phyloP scores from a whole-genome alignment of 1,140 invertebrate species.

The Theocolax elegans region DNA sequence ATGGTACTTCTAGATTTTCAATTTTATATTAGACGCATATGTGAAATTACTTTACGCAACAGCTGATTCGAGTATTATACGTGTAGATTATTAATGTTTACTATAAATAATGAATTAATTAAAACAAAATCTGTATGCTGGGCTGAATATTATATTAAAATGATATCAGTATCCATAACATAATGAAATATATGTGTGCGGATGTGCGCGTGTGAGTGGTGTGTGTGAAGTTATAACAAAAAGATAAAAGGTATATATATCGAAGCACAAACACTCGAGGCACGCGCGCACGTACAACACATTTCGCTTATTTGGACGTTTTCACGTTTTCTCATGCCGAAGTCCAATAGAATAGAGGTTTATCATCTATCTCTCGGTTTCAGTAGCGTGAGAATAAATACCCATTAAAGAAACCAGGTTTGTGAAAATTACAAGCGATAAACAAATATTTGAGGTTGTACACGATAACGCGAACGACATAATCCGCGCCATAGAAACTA shows the following conservation, averaged over 20 bases:
- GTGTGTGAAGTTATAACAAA: too few species aligned
- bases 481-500: constrained; percentile 14
- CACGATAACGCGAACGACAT: not conserved
- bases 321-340: constrained; percentile 12
- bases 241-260: too few species aligned
- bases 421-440: constrained; percentile 9
- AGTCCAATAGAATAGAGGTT: not conserved
- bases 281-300: constrained; percentile 39
- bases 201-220: too few species aligned
- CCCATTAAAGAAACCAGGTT: not conserved
- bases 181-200: constrained; percentile 24
- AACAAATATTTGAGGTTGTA: constrained; percentile 22
- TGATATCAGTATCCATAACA: too few species aligned
- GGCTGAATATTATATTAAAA: too few species aligned
- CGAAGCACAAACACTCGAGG: constrained; percentile 48
- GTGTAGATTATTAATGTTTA: too few species aligned
- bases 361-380: not conserved
- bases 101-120: too few species aligned
- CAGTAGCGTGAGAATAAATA: constrained; percentile 29
- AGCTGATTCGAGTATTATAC: too few species aligned
- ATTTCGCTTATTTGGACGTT: constrained; percentile 35
- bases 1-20: too few species aligned
- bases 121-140: too few species aligned
- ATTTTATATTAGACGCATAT: too few species aligned
- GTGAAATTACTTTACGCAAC: too few species aligned